Evolutionary conservation across 2,113 vertebrate species (phyloP).

Genomic region (Catharus minimus): DNA sequence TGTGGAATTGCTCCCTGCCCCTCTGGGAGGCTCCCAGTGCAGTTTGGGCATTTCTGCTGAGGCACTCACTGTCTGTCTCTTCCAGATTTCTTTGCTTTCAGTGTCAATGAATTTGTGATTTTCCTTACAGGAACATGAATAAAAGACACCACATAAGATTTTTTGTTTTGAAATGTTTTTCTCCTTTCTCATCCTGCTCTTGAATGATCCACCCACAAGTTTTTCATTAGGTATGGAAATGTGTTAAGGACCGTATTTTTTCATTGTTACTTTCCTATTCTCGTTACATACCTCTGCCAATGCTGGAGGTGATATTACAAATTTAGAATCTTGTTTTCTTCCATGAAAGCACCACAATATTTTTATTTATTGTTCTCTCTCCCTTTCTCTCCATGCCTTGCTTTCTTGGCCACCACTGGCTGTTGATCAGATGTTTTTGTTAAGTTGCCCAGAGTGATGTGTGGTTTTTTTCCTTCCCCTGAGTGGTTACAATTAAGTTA

Average conservation of each 20-base stretch:
- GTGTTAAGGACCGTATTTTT: neutral
- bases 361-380: slow-evolving; percentile 9
- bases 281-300: neutral
- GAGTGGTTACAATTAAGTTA: slow-evolving; percentile 64
- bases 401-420: slow-evolving; percentile 1
- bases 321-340: neutral
- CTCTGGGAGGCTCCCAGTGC: neutral
- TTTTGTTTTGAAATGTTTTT: neutral
- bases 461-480: slow-evolving; percentile 11
- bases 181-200: neutral
- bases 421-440: slow-evolving; percentile 53
- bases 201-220: neutral
- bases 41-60: neutral
- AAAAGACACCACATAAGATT: neutral
- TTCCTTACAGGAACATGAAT: neutral
- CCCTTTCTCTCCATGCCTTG: neutral
- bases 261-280: neutral
- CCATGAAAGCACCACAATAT: neutral
- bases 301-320: neutral
- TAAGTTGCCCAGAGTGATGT: slow-evolving; percentile 49
- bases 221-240: neutral
- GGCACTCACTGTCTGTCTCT: neutral
- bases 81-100: neutral
- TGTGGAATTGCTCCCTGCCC: neutral
- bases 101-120: neutral